Percentiles rank a stretch among this genome's conserved stretches.
Conservation (phyloP, 2,888 invertebrate genomes). For the Melanostoma scalare region DNA sequence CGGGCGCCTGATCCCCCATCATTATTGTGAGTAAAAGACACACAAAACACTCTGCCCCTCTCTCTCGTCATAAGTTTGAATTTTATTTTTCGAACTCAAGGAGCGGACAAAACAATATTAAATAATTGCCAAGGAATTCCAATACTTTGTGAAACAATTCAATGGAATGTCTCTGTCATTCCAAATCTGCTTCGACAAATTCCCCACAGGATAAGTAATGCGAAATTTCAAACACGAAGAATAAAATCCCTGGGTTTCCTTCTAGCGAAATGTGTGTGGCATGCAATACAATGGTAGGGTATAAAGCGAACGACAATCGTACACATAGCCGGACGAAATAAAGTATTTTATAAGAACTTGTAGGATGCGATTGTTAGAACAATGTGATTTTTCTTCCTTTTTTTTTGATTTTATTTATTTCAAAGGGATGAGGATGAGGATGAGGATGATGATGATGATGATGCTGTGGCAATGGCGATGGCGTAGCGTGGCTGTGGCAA, state of each 20-base stretch:
- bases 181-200: constrained; percentile 60
- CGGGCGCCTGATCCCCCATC: constrained; percentile 24
- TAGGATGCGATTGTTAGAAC: constrained; percentile 32
- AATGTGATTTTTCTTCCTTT: constrained; percentile 18
- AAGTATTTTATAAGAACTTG: constrained; percentile 44
- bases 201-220: constrained; percentile 56
- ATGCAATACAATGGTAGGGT: not conserved
- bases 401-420: not conserved
- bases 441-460: not conserved
- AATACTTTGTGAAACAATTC: constrained; percentile 68
- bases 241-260: constrained; percentile 48
- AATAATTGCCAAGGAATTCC: constrained; percentile 61
- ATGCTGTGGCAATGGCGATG: no score
- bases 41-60: not conserved
- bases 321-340: constrained; percentile 9
- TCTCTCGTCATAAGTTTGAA: constrained; percentile 15
- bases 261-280: constrained; percentile 20
- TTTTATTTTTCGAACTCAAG: constrained; percentile 49
- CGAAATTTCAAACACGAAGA: constrained; percentile 57
- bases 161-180: constrained; percentile 65
- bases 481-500: no score
- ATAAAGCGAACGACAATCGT: constrained; percentile 49
- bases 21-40: not conserved
- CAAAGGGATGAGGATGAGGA: not conserved
- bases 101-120: constrained; percentile 52